Percentiles rank a stretch among this genome's conserved stretches.
These are phyloP conservation scores for Spea hammondii DNA, from an alignment of 2,797 vertebrate genomes.

Conservation along the genomic window DNA sequence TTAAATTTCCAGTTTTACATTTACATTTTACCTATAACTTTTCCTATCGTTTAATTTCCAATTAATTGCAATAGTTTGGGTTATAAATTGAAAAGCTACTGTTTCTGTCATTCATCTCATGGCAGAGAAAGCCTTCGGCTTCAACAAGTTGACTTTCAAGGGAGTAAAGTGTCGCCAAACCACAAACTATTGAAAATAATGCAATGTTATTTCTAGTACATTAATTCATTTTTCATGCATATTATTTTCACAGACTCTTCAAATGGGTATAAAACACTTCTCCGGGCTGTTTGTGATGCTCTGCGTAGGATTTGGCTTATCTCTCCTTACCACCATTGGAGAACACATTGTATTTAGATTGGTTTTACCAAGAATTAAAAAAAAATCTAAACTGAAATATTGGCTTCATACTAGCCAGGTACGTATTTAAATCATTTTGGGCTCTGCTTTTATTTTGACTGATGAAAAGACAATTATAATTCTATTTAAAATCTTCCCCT, in stretches of 20 bases:
- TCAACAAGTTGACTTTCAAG: constrained; percentile 35
- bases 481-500: too few relatives aligned
- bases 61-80: not conserved
- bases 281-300: constrained; percentile 96
- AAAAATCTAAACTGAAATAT: constrained; percentile 86
- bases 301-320: constrained; percentile 87
- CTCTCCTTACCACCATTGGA: constrained; percentile 89
- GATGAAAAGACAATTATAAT: too few relatives aligned
- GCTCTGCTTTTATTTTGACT: too few relatives aligned
- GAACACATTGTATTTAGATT: constrained; percentile 90
- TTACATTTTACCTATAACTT: too few relatives aligned
- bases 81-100: not conserved
- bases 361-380: constrained; percentile 86
- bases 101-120: not conserved
- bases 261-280: constrained; percentile 98
- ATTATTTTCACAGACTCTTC: constrained; percentile 79
- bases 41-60: too few relatives aligned
- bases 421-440: constrained; percentile 26
- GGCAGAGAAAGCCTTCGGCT: constrained; percentile 31
- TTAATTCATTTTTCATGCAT: constrained; percentile 42
- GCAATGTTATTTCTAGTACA: constrained; percentile 22
- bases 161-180: constrained; percentile 25
- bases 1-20: too few relatives aligned
- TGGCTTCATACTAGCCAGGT: constrained; percentile 99
- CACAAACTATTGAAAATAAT: constrained; percentile 35